Percentiles rank a stretch among this genome's conserved stretches.
Conservation (phyloP, 2,888 invertebrate genomes). For the Steinernema hermaphroditum region DNA sequence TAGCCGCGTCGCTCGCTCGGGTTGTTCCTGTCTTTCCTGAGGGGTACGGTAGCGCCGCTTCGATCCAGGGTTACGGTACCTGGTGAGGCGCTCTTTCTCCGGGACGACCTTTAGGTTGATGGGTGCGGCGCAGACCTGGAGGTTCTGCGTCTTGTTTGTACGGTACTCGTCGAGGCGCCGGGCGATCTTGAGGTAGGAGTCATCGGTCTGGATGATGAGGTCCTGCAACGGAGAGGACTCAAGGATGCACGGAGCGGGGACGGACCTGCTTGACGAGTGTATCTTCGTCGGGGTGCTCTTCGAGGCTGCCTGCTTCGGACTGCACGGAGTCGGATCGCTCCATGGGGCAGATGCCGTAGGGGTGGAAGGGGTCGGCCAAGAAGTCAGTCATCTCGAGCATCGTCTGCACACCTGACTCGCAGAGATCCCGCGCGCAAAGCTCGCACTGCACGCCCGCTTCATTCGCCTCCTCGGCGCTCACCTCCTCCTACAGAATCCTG, state of each 20-base stretch:
- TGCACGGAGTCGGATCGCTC: constrained; percentile 3
- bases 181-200: constrained; percentile 65
- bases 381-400: constrained; percentile 15
- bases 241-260: background rate
- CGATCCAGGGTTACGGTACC: background rate
- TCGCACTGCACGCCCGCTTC: constrained; percentile 40
- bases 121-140: constrained; percentile 38
- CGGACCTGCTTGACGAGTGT: background rate
- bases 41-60: background rate
- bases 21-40: background rate
- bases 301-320: background rate
- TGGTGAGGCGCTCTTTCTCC: background rate
- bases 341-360: constrained; percentile 17
- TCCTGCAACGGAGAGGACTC: constrained; percentile 43
- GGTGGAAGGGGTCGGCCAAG: background rate
- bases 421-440: constrained; percentile 32
- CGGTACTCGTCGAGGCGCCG: constrained; percentile 58
- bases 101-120: background rate
- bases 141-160: constrained; percentile 38
- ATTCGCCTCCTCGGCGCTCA: background rate
- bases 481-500: background rate
- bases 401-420: constrained; percentile 42
- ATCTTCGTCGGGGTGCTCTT: background rate
- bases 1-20: constrained; percentile 11
- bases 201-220: constrained; percentile 65